Conservation (phyloP, 2,113 vertebrate genomes). For the Zosterops lateralis region DNA sequence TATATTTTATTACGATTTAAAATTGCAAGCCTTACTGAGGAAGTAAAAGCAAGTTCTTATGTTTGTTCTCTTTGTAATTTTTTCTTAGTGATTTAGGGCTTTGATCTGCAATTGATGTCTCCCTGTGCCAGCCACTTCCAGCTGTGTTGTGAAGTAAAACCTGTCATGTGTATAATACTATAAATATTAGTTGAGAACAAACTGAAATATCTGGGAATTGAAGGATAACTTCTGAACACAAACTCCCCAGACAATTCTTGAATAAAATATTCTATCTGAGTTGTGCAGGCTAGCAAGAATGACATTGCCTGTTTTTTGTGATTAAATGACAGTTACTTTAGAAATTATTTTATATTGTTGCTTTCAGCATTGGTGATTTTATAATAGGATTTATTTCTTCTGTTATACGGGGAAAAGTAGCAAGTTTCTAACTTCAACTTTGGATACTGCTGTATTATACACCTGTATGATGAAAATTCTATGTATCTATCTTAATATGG, state of each 20-base stretch:
- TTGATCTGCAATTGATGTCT: conserved; percentile 26
- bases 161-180: not conserved
- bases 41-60: not conserved
- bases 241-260: not conserved
- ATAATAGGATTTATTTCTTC: not conserved
- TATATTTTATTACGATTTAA: not conserved
- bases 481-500: not conserved
- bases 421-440: not conserved
- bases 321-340: not conserved
- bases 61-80: not conserved
- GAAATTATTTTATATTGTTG: not conserved
- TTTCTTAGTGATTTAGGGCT: not conserved
- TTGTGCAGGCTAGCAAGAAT: not conserved
- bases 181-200: conserved; percentile 19
- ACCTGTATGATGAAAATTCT: not conserved
- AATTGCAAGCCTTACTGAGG: not conserved
- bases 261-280: not conserved
- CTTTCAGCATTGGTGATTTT: not conserved
- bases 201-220: not conserved
- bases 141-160: conserved; percentile 16
- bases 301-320: not conserved
- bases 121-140: conserved; percentile 1
- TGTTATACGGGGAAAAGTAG: not conserved
- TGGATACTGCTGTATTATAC: not conserved
- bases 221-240: not conserved